Evolutionary conservation across 2,888 invertebrate genomes (phyloP), one percentile per base, ranked within the genome.

Genomic region (Camponotus fellah): DNA sequence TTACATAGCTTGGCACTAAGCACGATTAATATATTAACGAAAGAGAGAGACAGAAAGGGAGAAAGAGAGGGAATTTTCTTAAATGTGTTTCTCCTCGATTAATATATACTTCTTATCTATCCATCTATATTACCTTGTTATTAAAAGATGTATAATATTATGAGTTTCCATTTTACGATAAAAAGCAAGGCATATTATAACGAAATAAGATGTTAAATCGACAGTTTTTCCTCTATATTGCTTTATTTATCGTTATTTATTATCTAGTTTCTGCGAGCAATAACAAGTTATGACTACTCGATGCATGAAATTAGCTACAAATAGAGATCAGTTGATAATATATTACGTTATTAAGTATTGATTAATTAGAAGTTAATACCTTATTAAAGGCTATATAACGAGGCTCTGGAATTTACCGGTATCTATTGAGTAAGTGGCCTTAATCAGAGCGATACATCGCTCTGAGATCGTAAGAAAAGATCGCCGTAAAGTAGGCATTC

Each of bases 301-400:
- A 26, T 40, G 26, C 65, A 65, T 65, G 12, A 56, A 40, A 65
- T 40, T 49, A 37, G 4, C 26, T 65, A 40, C 34, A 53, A 49
- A 26, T n/a, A 40, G 3, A 66, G 40, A 65, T 76, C 0, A 34
- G 17, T 3, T 40, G 12, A 66, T 66, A 56, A 76, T 37, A n/a
- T 26, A 37, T 65, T 34, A 12, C 32, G 32, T 21, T 17, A 26
- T 76, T 26, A 26, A 76, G 12, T 68, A 58, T 21, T 46, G 21
- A 79, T 68, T 79, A 79, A 79, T 79, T 68, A 14, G 32, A 21
- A 32, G 5, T 40, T 68, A 68, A 79, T 79, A 14, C 2, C 10
- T 66, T 40, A 60, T 32, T 58, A 32, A 14, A 32, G 3, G 21
- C 12, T 34, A 76, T 8, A 49, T 65, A 53, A 65, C 4, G 75